A percentile compares a stretch with the other conserved stretches of the same genome.
Conservation (phyloP, 2,888 invertebrate genomes). For the Leptothorax acervorum region DNA sequence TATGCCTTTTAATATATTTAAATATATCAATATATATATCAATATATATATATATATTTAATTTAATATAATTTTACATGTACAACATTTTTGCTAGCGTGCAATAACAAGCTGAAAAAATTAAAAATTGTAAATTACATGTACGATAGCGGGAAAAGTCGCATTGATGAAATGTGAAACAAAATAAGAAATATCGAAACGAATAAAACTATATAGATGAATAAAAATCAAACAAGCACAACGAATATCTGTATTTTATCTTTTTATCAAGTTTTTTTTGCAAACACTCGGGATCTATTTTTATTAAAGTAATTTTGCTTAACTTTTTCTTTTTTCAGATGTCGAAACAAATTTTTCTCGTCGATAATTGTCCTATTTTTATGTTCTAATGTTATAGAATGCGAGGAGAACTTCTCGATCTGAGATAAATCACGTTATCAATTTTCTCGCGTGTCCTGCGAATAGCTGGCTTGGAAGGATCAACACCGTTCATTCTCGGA, state of each 20-base stretch:
- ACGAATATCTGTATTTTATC: neutral
- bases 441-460: neutral
- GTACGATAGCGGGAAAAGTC: neutral
- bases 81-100: neutral
- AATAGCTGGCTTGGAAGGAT: neutral
- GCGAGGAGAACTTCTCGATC: neutral
- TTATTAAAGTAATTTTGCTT: neutral
- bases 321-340: neutral
- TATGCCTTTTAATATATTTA: neutral
- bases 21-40: neutral
- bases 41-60: neutral
- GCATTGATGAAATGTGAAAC: neutral
- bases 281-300: neutral
- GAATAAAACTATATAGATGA: neutral
- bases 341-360: neutral
- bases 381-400: neutral
- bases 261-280: neutral
- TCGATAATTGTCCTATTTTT: neutral
- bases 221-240: neutral
- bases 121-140: constrained; percentile 7
- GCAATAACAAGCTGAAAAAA: neutral
- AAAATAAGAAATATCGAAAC: neutral
- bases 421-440: constrained; percentile 47
- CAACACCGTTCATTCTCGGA: neutral
- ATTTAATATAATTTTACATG: neutral